Conservation (phyloP, 2,113 vertebrate species). For the Noctilio leporinus region DNA sequence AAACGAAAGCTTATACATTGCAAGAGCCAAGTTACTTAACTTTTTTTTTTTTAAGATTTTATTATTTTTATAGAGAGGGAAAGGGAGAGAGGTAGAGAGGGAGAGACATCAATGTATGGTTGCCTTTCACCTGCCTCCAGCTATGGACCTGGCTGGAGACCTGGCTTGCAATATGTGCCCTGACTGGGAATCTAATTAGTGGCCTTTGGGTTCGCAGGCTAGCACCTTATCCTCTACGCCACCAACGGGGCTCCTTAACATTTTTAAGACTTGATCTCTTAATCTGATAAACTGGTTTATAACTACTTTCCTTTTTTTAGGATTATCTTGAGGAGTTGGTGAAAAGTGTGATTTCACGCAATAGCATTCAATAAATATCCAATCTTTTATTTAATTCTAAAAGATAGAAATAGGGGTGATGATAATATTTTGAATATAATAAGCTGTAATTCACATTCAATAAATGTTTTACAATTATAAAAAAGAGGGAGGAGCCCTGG, state of each 20-base stretch:
- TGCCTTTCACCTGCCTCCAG: too few species aligned
- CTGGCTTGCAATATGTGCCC: too few species aligned
- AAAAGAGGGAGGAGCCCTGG: not conserved
- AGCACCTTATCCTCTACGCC: too few species aligned
- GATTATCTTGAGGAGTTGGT: not conserved
- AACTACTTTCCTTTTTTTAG: not conserved
- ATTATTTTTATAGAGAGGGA: too few species aligned
- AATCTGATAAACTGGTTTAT: not conserved
- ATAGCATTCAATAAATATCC: not conserved
- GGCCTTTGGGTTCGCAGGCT: too few species aligned
- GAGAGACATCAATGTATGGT: too few species aligned
- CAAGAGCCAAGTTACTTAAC: not conserved
- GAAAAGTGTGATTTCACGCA: not conserved
- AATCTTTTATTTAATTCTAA: not conserved
- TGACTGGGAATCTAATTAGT: too few species aligned
- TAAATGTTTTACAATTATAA: not conserved
- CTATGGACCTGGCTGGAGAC: too few species aligned
- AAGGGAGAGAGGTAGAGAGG: too few species aligned
- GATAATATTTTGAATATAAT: not conserved
- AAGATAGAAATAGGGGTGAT: not conserved
- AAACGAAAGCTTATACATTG: not conserved
- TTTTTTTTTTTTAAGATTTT: too few species aligned
- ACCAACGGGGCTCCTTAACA: too few species aligned
- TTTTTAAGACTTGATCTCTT: not conserved
- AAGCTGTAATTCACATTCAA: not conserved